Evolutionary conservation across 2,113 vertebrate genomes (phyloP).

Genomic region (Microcebus tavaratra): DNA sequence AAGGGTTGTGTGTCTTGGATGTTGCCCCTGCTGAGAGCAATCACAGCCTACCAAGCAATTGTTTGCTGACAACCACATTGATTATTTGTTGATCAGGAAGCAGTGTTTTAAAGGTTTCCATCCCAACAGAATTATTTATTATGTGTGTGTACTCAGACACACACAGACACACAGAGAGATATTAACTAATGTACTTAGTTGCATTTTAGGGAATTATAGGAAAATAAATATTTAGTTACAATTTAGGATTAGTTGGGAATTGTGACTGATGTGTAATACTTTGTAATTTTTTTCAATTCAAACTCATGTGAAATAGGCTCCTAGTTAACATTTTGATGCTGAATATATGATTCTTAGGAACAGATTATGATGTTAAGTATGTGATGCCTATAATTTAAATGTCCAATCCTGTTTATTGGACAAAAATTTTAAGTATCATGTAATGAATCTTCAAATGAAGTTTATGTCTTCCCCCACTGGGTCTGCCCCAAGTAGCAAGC

Average conservation of each 20-base stretch:
- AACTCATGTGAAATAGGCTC: background rate
- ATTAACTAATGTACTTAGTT: background rate
- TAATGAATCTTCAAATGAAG: background rate
- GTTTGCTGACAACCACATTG: background rate
- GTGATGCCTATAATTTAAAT: background rate
- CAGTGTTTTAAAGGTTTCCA: constrained; percentile 26
- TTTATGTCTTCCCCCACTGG: background rate
- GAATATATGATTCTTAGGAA: constrained; percentile 35
- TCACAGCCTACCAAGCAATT: background rate
- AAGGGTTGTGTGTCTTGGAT: background rate
- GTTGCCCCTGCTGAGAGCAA: background rate
- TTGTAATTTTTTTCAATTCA: constrained; percentile 39
- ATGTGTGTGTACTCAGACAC: background rate
- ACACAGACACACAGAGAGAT: background rate
- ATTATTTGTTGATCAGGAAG: background rate
- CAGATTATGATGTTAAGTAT: background rate
- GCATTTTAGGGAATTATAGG: background rate
- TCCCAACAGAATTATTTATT: background rate
- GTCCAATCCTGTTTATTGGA: background rate
- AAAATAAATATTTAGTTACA: background rate
- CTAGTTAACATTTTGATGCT: constrained; percentile 1
- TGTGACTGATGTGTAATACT: background rate
- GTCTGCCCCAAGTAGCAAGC: background rate
- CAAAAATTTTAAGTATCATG: background rate
- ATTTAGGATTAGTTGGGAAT: background rate